Base-by-base conservation (phyloP, 2,113 vertebrate species). In the Dryoscopus gambensis region DNA sequence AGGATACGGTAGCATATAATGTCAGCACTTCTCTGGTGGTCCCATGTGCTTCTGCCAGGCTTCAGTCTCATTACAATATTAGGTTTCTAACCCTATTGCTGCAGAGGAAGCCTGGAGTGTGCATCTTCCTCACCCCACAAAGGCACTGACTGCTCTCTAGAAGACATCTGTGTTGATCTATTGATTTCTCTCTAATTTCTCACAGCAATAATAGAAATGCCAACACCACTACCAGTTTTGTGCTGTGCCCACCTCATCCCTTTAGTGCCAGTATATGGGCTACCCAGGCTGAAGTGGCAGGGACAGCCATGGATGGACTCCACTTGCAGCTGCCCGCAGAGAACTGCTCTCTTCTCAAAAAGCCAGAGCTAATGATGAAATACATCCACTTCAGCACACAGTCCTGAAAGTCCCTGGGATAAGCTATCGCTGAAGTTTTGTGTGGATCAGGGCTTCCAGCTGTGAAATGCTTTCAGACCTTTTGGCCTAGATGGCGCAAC, bases 21-120 rank as follows among this genome's bases (percentile, higher is more conserved):
- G 87, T 96, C 91, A 96, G 93, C 71, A 90, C 93, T 96, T 90
- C 93, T 77, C 93, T 59, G 95, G 96, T 96, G 95, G 94, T 96
- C 96, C 35, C 68, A n/a, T 42, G 35, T 70, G 75, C 86, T 96
- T 90, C 90, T 93, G 78, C 94, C 87, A 90, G 93, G 84, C 85
- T 93, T 93, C 90, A 88, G 37, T 80, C 75, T 80, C 90, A 59
- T 83, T 94, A 83, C 6, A 3, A 47, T 96, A 96, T 96, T 91
- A 87, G 67, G 68, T 97, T 96, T 97, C 95, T 56, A 87, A 78
- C 13, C 39, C 55, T 74, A 55, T 6, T 67, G 75, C 75, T 74
- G 75, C 71, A 93, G 55, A 76, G 67, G 40, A 96, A 93, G 47
- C 55, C 42, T 37, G 77, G 81, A 75, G 47, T 0, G 2, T 10